Percentiles rank a stretch among this genome's conserved stretches.
Conservation (phyloP, 2,888 invertebrate species). For the Caenorhabditis wallacei region DNA sequence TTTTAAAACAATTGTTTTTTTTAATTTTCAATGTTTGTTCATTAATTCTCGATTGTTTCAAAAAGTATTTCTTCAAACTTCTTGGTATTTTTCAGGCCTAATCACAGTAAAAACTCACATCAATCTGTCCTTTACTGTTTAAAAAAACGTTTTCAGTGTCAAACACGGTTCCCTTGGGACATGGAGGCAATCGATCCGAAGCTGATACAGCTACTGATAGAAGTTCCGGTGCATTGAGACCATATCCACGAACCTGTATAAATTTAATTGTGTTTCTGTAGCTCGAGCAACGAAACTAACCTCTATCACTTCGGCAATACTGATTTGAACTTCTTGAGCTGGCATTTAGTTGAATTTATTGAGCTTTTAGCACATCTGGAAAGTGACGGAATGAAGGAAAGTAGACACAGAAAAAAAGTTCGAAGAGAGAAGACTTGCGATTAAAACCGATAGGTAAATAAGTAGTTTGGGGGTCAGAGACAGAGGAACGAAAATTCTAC, state of each 20-base stretch:
- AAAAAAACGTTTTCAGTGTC: constrained; percentile 77
- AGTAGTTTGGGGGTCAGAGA: constrained; percentile 49
- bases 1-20: too few species aligned
- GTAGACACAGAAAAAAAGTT: constrained; percentile 42
- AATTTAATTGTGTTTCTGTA: not conserved
- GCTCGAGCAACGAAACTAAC: constrained; percentile 12
- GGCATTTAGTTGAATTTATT: constrained; percentile 36
- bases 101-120: constrained; percentile 71
- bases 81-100: too few species aligned
- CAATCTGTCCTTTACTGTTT: constrained; percentile 71
- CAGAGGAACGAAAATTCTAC: constrained; percentile 37
- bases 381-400: constrained; percentile 6
- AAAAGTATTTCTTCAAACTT: too few species aligned
- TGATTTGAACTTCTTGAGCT: constrained; percentile 68
- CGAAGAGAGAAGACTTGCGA: constrained; percentile 34
- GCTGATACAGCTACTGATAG: constrained; percentile 72
- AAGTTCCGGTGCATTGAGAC: constrained; percentile 72
- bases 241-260: constrained; percentile 72
- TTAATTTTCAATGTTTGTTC: too few species aligned
- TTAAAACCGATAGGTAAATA: constrained; percentile 63
- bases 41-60: too few species aligned
- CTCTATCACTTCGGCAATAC: constrained; percentile 69
- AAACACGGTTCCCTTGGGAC: constrained; percentile 74
- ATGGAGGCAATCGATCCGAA: constrained; percentile 69
- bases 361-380: constrained; percentile 60